Evolutionary conservation across 2,888 invertebrate genomes (phyloP), one percentile per base, ranked within the genome.

Genomic region (Caenorhabditis sp.): DNA sequence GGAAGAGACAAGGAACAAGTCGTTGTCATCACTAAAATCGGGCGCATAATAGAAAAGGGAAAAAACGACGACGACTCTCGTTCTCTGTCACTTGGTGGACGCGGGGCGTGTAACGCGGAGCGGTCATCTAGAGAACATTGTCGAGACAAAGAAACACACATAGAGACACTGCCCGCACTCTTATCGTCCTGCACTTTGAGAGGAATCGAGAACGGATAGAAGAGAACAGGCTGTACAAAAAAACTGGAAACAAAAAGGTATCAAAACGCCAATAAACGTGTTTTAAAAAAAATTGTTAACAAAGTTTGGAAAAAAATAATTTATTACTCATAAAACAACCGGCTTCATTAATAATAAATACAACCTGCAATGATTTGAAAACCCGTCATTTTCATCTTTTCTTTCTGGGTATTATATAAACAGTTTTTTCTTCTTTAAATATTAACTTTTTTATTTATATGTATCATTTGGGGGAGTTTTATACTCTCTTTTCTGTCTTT

Each of bases 81-180:
- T 51, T 62, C 62, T 59, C 21, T 53, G 51, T 24, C 57, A 36
- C 58, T 64, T 69, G 69, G 27, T 66, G 62, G 63, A 51, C 60
- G 71, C 71, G 71, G 63, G 27, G 71, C 71, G 71, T 63, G 51
- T 36, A 49, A 8, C 21, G 71, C 71, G 66, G 10, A 43, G 71
- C 71, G 71, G 70, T 71, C 57, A 17, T 10, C 23, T 23, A 49
- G 49, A 23, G 23, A 23, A 66, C 50, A 36, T 14, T 12, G 26
- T 31, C 36, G 31, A 53, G 53, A 50, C 17, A 17, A 53, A 53
- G 58, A 50, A 57, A 57, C 53, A 58, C 59, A 64, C 36, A 53
- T 55, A 24, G 54, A 67, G 27, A 17, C 10, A 58, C 23, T 27
- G 43, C 61, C 12, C 58, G 58, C 12, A 53, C 53, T 53, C 53